Evolutionary conservation across 2,888 invertebrate genomes (phyloP).

Genomic region (Lasius platythorax): DNA sequence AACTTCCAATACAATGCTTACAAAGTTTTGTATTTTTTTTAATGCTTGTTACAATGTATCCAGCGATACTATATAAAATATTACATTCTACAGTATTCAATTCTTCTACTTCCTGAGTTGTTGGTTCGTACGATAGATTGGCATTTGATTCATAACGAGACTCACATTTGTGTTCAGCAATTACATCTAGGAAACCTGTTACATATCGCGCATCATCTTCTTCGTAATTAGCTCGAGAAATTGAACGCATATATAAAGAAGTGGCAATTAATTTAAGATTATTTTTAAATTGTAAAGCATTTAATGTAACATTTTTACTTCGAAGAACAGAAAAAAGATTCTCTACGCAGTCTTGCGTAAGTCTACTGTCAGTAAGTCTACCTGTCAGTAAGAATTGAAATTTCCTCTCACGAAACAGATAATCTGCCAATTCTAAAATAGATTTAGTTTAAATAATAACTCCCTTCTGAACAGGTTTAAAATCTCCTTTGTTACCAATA

Average conservation of each 20-base stretch:
- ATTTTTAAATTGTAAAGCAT: constrained; percentile 51
- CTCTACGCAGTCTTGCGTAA: constrained; percentile 47
- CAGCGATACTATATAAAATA: constrained; percentile 33
- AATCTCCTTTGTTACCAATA: constrained; percentile 5
- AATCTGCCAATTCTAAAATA: constrained; percentile 11
- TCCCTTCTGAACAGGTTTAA: constrained; percentile 21
- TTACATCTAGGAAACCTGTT: not conserved
- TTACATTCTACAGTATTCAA: constrained; percentile 2
- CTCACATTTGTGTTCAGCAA: not conserved
- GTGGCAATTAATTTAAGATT: constrained; percentile 34
- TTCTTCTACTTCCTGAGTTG: constrained; percentile 13
- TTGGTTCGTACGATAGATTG: not conserved
- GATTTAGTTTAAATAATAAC: constrained; percentile 18
- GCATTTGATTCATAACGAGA: not conserved
- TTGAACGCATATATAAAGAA: constrained; percentile 31
- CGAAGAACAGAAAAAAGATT: constrained; percentile 49
- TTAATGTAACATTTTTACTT: constrained; percentile 32
- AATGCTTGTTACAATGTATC: constrained; percentile 34
- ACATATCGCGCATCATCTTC: constrained; percentile 19
- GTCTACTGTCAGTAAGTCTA: not conserved
- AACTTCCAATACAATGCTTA: constrained; percentile 7
- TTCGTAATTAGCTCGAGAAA: constrained; percentile 32
- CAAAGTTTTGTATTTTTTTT: not conserved
- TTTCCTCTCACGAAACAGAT: not conserved
- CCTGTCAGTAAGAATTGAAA: constrained; percentile 36